Percentiles rank a stretch among this genome's conserved stretches.
These are phyloP conservation scores for Allolobophora icterica DNA, from an alignment of 2,888 invertebrate species.

Conservation along the genomic window DNA sequence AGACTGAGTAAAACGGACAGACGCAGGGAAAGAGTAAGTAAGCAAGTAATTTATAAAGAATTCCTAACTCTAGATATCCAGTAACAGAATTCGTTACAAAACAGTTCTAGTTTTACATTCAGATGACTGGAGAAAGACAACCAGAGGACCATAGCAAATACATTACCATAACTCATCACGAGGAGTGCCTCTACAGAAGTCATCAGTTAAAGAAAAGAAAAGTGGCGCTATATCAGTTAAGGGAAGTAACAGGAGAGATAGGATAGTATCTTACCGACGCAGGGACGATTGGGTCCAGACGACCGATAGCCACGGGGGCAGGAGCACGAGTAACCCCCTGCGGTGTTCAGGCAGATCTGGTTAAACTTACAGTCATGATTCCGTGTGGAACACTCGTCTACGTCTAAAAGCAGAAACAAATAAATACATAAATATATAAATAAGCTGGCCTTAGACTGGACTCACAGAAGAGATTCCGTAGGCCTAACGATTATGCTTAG, in stretches of 20 bases:
- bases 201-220: not conserved
- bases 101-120: too few relatives aligned
- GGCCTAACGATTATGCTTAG: too few relatives aligned
- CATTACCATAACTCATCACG: not conserved
- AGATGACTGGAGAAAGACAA: too few relatives aligned
- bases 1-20: too few relatives aligned
- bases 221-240: not conserved
- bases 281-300: constrained; percentile 62
- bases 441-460: too few relatives aligned
- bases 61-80: too few relatives aligned
- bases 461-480: too few relatives aligned
- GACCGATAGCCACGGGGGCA: constrained; percentile 62
- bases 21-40: too few relatives aligned
- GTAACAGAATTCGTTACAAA: too few relatives aligned
- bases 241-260: not conserved
- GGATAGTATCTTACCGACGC: constrained; percentile 56
- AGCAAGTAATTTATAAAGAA: too few relatives aligned
- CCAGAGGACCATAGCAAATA: not conserved
- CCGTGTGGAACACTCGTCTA: constrained; percentile 61
- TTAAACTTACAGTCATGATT: constrained; percentile 58
- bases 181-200: not conserved
- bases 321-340: constrained; percentile 61
- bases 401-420: constrained; percentile 53
- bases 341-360: constrained; percentile 63
- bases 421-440: too few relatives aligned